These are phyloP conservation scores for Didymodactylos carnosus DNA, from an alignment of 2,888 invertebrate species.

Conservation along the genomic window DNA sequence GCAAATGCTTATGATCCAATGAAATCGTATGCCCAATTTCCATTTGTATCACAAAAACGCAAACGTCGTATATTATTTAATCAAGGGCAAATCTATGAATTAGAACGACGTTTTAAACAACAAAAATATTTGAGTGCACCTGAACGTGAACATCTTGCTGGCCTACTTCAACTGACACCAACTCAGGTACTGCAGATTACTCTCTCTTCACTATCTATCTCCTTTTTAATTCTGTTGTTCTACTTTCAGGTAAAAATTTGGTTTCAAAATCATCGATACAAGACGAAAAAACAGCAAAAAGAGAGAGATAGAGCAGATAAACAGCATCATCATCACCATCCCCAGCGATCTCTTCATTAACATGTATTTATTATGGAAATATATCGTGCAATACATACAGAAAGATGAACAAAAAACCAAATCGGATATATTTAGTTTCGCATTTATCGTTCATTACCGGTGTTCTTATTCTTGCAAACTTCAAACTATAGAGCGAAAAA, in stretches of 20 bases:
- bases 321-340: background rate
- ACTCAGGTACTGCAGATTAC: too few relatives aligned
- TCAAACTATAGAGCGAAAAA: too few relatives aligned
- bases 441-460: too few relatives aligned
- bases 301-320: background rate
- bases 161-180: conserved; percentile 78
- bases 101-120: conserved; percentile 86
- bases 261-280: conserved; percentile 16
- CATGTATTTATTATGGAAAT: too few relatives aligned
- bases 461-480: too few relatives aligned
- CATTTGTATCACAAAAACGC: conserved; percentile 34
- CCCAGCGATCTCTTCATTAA: background rate
- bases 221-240: too few relatives aligned
- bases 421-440: too few relatives aligned
- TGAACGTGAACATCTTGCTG: conserved; percentile 83
- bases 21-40: conserved; percentile 6
- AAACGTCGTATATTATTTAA: conserved; percentile 88
- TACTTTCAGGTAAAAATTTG: conserved; percentile 8
- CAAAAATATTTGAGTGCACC: conserved; percentile 92
- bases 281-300: conserved; percentile 12
- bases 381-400: too few relatives aligned
- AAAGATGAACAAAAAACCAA: too few relatives aligned
- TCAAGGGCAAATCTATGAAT: conserved; percentile 89
- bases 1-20: background rate
- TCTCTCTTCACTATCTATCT: too few relatives aligned